phyloP scores from a whole-genome alignment of 2,888 invertebrate species.

The Eucriotettix oculatus region DNA sequence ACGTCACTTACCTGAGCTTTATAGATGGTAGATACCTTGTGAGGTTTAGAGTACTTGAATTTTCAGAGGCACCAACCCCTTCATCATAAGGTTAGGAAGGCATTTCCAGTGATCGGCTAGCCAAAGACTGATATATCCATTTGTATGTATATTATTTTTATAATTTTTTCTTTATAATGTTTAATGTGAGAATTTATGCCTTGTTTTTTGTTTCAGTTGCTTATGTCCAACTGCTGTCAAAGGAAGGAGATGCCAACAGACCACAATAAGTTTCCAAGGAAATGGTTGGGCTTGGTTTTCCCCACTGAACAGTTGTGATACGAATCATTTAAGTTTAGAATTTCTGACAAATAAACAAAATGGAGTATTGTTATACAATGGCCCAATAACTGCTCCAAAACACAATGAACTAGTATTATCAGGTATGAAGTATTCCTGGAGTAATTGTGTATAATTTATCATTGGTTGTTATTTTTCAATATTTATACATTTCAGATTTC shows the following conservation, averaged over 20 bases:
- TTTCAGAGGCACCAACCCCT: too few relatives aligned
- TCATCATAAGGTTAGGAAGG: too few relatives aligned
- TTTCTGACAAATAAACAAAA: conserved; percentile 33
- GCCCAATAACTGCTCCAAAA: conserved; percentile 32
- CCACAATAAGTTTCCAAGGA: conserved; percentile 34
- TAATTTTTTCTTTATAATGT: too few relatives aligned
- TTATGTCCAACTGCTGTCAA: conserved; percentile 33
- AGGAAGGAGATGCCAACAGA: conserved; percentile 42
- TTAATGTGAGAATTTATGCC: background rate
- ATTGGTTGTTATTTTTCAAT: background rate
- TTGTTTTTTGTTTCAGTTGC: conserved; percentile 20
- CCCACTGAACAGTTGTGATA: conserved; percentile 36
- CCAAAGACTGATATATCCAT: too few relatives aligned
- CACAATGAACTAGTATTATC: conserved; percentile 22
- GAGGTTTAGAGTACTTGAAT: too few relatives aligned
- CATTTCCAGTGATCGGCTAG: too few relatives aligned
- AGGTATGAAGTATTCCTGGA: background rate
- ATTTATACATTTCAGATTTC: conserved; percentile 24
- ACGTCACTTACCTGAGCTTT: too few relatives aligned
- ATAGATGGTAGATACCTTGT: too few relatives aligned
- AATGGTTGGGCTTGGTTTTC: conserved; percentile 42
- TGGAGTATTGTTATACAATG: conserved; percentile 39
- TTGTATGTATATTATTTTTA: too few relatives aligned
- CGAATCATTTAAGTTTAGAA: conserved; percentile 36
- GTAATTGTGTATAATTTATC: background rate